Conservation (phyloP, 1,140 invertebrate species). For the Bemisia tabaci region DNA sequence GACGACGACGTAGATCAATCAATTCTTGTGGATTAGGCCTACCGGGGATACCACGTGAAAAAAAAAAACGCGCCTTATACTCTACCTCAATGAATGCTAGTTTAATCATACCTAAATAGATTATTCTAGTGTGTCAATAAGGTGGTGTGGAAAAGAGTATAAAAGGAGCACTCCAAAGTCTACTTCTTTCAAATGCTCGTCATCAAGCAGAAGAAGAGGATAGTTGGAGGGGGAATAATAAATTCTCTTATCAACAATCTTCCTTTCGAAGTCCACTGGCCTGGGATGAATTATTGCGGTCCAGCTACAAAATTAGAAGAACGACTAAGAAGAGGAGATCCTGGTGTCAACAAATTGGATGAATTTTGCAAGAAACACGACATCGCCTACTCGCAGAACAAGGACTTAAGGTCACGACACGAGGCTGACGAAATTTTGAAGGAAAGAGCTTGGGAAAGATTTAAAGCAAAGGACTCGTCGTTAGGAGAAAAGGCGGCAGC, state of each 20-base stretch:
- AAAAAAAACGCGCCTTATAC: no score
- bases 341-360: constrained; percentile 32
- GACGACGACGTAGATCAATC: no score
- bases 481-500: constrained; percentile 28
- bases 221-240: constrained; percentile 22
- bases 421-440: constrained; percentile 29
- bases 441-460: constrained; percentile 28
- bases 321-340: constrained; percentile 24
- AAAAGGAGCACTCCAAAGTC: no score
- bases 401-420: constrained; percentile 24
- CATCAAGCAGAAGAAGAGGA: no score
- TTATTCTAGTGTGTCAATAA: no score
- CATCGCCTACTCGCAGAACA: constrained; percentile 29
- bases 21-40: no score
- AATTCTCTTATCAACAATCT: constrained; percentile 31
- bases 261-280: constrained; percentile 33
- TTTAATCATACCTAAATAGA: no score
- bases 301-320: constrained; percentile 32
- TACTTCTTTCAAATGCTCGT: no score
- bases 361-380: constrained; percentile 32
- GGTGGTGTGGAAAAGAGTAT: no score
- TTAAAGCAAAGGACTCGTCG: constrained; percentile 28
- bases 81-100: no score
- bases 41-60: no score
- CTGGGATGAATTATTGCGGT: constrained; percentile 31